Conservation (phyloP, 2,888 invertebrate species). For the Parnassius smintheus region DNA sequence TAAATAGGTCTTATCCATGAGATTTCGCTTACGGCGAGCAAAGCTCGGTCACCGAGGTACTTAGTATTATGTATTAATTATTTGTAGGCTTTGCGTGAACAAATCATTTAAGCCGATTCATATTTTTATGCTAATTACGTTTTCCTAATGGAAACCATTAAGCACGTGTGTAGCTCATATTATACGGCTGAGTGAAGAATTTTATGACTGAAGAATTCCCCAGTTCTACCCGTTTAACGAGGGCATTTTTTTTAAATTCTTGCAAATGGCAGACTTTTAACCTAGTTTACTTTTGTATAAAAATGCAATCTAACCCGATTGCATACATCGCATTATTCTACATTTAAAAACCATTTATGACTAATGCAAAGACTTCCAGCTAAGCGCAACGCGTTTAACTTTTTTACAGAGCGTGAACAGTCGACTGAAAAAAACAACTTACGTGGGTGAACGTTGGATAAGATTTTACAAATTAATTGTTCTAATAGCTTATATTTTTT, state of each 20-base stretch:
- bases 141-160: conserved; percentile 6
- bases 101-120: conserved; percentile 2
- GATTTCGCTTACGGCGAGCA: no score
- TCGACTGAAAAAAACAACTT: background rate
- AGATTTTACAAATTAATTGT: no score
- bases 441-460: no score
- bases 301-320: conserved; percentile 36
- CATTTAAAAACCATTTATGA: conserved; percentile 19
- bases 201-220: conserved; percentile 47
- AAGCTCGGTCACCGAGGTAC: no score
- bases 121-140: conserved; percentile 27
- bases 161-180: conserved; percentile 8
- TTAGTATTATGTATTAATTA: no score
- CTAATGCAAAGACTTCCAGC: conserved; percentile 3
- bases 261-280: conserved; percentile 40
- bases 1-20: no score
- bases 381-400: conserved; percentile 11
- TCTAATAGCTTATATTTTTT: no score
- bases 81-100: no score
- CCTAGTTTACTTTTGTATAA: conserved; percentile 47
- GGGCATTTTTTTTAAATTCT: conserved; percentile 38
- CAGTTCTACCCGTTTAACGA: conserved; percentile 37
- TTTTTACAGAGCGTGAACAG: conserved; percentile 7
- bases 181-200: conserved; percentile 44
- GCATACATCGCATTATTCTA: conserved; percentile 28